phyloP scores from a whole-genome alignment of 2,888 invertebrate species.

The Lomographa bimaculata region DNA sequence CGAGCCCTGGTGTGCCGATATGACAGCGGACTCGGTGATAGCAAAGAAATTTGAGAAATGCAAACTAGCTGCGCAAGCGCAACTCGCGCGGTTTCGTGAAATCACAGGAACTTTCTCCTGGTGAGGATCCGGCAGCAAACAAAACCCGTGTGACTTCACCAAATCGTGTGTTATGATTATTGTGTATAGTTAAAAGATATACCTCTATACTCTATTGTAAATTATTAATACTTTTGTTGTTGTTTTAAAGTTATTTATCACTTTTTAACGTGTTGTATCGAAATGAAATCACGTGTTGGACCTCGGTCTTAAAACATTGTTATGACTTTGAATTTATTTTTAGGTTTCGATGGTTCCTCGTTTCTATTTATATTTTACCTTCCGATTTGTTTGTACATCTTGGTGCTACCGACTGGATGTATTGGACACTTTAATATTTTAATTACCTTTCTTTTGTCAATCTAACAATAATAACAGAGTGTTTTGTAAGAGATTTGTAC shows the following conservation, averaged over 20 bases:
- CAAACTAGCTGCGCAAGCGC: neutral
- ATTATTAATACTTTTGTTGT: conserved; percentile 55
- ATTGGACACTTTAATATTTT: neutral
- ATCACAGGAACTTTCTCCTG: no score
- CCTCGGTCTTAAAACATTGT: conserved; percentile 43
- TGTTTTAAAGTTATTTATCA: conserved; percentile 55
- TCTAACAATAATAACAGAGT: neutral
- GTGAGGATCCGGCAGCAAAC: no score
- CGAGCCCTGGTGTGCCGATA: conserved; percentile 6
- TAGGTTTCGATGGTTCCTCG: conserved; percentile 40
- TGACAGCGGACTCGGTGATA: conserved; percentile 14
- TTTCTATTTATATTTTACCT: conserved; percentile 36
- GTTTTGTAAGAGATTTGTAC: conserved; percentile 4
- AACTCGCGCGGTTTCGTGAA: conserved; percentile 7
- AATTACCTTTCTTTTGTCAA: conserved; percentile 1
- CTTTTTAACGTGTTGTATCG: conserved; percentile 34
- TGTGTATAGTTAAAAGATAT: conserved; percentile 49
- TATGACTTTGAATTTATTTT: conserved; percentile 51
- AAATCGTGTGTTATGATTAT: conserved; percentile 9
- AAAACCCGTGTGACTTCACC: conserved; percentile 2
- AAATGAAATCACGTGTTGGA: conserved; percentile 55
- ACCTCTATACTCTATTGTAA: conserved; percentile 46
- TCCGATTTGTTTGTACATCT: conserved; percentile 26
- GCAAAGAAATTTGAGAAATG: neutral
- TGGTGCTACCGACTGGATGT: conserved; percentile 33